Evolutionary conservation across 2,797 vertebrate species (phyloP).

Genomic region (Sphaeramia orbicularis): DNA sequence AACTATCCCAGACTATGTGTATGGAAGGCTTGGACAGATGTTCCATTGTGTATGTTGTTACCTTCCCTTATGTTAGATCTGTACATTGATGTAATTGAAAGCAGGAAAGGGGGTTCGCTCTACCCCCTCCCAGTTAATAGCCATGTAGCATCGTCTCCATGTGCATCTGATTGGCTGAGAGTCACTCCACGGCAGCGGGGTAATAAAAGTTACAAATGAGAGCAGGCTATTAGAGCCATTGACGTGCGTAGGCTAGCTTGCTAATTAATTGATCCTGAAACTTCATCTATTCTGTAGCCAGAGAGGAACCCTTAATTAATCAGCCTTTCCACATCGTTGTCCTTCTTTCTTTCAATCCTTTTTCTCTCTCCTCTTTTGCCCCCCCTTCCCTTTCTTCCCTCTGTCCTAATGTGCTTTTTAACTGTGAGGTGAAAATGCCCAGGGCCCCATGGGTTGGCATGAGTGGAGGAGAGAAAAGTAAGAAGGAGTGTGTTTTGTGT

Average conservation of each 20-base stretch:
- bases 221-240: slow-evolving; percentile 83
- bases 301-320: slow-evolving; percentile 83
- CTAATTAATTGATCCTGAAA: slow-evolving; percentile 88
- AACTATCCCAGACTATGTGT: slow-evolving; percentile 13
- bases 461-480: slow-evolving; percentile 34
- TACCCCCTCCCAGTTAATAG: slow-evolving; percentile 66
- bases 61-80: slow-evolving; percentile 33
- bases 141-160: slow-evolving; percentile 51
- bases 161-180: slow-evolving; percentile 77
- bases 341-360: slow-evolving; percentile 52
- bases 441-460: slow-evolving; percentile 37
- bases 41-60: slow-evolving; percentile 3
- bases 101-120: slow-evolving; percentile 31
- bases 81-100: slow-evolving; percentile 63
- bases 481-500: slow-evolving; percentile 19
- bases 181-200: slow-evolving; percentile 71
- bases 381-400: not conserved
- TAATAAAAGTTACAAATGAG: slow-evolving; percentile 88
- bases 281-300: slow-evolving; percentile 84
- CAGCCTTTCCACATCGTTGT: slow-evolving; percentile 69
- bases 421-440: slow-evolving; percentile 66
- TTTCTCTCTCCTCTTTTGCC: slow-evolving; percentile 16
- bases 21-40: slow-evolving; percentile 2
- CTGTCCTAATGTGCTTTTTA: slow-evolving; percentile 61
- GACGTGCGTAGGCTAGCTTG: slow-evolving; percentile 79